A percentile compares a stretch with the other conserved stretches of the same genome.
Conservation (phyloP, 1,140 invertebrate species). For the Branchinecta lynchi region DNA sequence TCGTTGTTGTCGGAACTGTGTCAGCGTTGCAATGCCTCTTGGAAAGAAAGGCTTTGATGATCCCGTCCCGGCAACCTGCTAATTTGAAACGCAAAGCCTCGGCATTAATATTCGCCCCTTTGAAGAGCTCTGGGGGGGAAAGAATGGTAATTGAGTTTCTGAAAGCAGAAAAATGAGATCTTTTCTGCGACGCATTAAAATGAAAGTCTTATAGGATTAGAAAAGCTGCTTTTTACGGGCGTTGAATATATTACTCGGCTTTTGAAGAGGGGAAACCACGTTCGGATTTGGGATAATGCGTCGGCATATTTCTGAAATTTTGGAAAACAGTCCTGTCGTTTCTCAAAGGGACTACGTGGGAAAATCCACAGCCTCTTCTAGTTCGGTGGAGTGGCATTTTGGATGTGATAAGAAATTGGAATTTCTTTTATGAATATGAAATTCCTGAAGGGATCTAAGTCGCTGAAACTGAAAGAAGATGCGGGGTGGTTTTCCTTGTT, state of each 20-base stretch:
- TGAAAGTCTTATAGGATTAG: constrained; percentile 7
- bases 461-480: too few relatives aligned
- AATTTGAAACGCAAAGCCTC: too few relatives aligned
- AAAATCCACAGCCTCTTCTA: background rate
- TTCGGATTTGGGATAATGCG: constrained; percentile 6
- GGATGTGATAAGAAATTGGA: too few relatives aligned
- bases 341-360: background rate
- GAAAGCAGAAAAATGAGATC: background rate
- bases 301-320: background rate
- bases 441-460: too few relatives aligned
- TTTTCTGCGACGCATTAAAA: background rate
- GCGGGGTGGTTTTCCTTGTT: too few relatives aligned
- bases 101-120: too few relatives aligned
- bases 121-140: background rate
- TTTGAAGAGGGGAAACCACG: background rate
- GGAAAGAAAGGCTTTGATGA: too few relatives aligned
- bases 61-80: too few relatives aligned
- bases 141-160: background rate
- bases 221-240: background rate
- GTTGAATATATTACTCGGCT: background rate
- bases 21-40: too few relatives aligned
- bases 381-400: too few relatives aligned
- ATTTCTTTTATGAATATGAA: too few relatives aligned
- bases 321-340: background rate
- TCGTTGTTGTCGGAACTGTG: too few relatives aligned